Base-by-base conservation (phyloP, 2,888 invertebrate species). In the Scaptomyza parva region DNA sequence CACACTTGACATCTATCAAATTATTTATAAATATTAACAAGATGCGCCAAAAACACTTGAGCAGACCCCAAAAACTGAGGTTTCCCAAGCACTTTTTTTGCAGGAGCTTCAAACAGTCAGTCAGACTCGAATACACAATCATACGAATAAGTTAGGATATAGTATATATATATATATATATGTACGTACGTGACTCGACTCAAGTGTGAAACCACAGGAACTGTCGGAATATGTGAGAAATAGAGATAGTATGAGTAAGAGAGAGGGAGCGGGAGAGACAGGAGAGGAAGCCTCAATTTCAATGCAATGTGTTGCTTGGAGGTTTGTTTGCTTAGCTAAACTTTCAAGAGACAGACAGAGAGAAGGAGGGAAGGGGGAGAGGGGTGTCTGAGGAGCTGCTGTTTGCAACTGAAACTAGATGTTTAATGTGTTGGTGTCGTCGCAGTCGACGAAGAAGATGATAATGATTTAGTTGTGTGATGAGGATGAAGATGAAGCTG, bases 111-210 rank as follows among this genome's bases (percentile, higher is more conserved):
- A 26, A 48, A 61, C 33, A 53, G 76, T 60, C 68, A 51, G 71
- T 35, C 14, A 8, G 35, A 37, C n/a, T n/a, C n/a, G n/a, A 9
- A 37, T 37, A 37, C 11, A 37, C 6, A 28, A 9, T 28, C 28
- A 2, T 28, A n/a, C n/a, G n/a, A n/a, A n/a, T n/a, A n/a, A n/a
- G n/a, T n/a, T n/a, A n/a, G n/a, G n/a, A n/a, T n/a, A n/a, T n/a
- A n/a, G n/a, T n/a, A n/a, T n/a, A n/a, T n/a, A n/a, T n/a, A n/a
- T n/a, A 28, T 28, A 3, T 37, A 7, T 14, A 2, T 37, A 66
- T 62, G 68, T 66, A 28, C 9, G 67, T 68, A 82, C 82, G 82
- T 84, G 76, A 76, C 73, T 53, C 48, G 73, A 73, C 54, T 77
- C 47, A 55, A 81, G 75, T 77, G 79, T 62, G 61, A 83, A 82